Base-by-base conservation (phyloP, 1,140 invertebrate genomes). In the Chironomus tepperi region DNA sequence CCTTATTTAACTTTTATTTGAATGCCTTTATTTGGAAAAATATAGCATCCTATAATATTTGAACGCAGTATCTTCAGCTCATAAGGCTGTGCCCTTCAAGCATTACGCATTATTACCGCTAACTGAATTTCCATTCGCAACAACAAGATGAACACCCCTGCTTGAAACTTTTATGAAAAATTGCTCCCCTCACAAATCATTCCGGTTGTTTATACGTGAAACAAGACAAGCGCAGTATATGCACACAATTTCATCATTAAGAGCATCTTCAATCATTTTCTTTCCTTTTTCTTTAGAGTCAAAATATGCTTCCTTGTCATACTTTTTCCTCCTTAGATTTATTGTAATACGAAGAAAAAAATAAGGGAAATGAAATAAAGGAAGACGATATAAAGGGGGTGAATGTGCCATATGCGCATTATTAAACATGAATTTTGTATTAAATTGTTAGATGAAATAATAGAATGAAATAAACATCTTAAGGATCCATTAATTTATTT, bases 361-460 rank as follows among this genome's bases (percentile, higher is more conserved):
- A n/a, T n/a, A 57, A 57, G 47, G 47, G 47, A 57, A n/a, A 57
- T n/a, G 10, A 57, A 57, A 12, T n/a, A 57, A 12, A 15, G 47
- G 10, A n/a, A 47, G 8, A 47, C n/a, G 43, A 57, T n/a, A 12
- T 34, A 34, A 34, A 34, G 24, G 24, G 24, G 24, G 5, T 34
- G 24, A 34, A 34, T 57, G 47, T 57, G 47, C 47, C 47, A 57
- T 57, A 57, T 57, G 47, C 47, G 47, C 9, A 57, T 57, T n/a
- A n/a, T 57, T 57, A n/a, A 57, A 57, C 47, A 57, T 57, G 47
- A 57, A 57, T 57, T 57, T 57, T 12, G n/a, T 57, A 57, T 57
- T 57, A 57, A 57, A 57, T 57, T 57, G 12, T 57, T 57, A 12
- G 12, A 1, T 34, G 24, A 34, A 34, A 34, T 2, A 34, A 34